Evolutionary conservation across 2,797 vertebrate genomes (phyloP).

Genomic region (Oreonectes daqikongensis): DNA sequence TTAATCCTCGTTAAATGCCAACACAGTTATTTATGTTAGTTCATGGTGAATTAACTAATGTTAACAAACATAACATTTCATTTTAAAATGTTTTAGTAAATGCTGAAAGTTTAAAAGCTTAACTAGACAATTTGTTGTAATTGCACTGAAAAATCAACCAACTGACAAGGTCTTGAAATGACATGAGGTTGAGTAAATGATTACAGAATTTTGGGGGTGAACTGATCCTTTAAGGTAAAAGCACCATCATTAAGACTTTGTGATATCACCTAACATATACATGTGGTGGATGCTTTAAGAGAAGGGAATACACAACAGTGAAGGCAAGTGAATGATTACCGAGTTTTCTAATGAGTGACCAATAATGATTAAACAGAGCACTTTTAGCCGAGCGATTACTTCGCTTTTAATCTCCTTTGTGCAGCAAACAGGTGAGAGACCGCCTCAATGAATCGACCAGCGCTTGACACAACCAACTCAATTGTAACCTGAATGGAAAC

Average conservation of each 20-base stretch:
- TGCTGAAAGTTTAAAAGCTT: too few relatives aligned
- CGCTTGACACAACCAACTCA: background rate
- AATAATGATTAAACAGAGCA: constrained; percentile 51
- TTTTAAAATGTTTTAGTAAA: too few relatives aligned
- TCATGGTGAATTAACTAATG: too few relatives aligned
- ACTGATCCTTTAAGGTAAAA: background rate
- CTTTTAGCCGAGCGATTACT: constrained; percentile 34
- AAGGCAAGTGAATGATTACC: constrained; percentile 35
- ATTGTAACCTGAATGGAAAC: background rate
- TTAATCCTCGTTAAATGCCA: too few relatives aligned
- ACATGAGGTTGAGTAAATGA: background rate
- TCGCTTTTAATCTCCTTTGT: constrained; percentile 32
- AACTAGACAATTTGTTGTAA: too few relatives aligned
- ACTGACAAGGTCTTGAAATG: too few relatives aligned
- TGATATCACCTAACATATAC: background rate
- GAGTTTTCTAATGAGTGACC: constrained; percentile 38
- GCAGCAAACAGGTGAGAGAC: constrained; percentile 6
- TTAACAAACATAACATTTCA: too few relatives aligned
- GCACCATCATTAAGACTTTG: background rate
- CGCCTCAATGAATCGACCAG: constrained; percentile 10
- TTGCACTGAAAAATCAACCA: too few relatives aligned
- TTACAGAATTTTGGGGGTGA: background rate
- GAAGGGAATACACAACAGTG: background rate
- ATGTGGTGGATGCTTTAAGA: constrained; percentile 1
- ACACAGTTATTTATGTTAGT: too few relatives aligned